phyloP scores from a whole-genome alignment of 1,140 invertebrate genomes.

The Monomorium pharaonis region DNA sequence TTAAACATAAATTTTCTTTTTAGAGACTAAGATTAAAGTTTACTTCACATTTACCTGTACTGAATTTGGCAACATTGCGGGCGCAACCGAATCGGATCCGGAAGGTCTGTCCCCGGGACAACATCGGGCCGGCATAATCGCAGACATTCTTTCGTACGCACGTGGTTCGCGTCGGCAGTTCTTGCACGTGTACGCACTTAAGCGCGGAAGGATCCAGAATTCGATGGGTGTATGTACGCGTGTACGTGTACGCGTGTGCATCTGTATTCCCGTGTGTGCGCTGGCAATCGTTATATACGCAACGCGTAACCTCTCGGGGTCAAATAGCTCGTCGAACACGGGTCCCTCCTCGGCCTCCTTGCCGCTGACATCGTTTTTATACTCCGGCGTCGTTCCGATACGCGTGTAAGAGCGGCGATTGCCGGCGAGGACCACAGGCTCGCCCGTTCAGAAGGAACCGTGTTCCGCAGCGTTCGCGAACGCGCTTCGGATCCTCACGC shows the following conservation, averaged over 20 bases:
- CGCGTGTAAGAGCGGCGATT: background rate
- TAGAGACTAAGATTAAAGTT: too few species aligned
- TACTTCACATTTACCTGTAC: too few species aligned
- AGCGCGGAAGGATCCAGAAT: slow-evolving; percentile 61
- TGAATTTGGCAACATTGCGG: too few species aligned
- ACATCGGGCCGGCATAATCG: slow-evolving; percentile 45
- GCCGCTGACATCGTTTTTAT: slow-evolving; percentile 55
- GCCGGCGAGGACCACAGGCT: slow-evolving; percentile 1
- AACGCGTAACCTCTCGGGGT: slow-evolving; percentile 55
- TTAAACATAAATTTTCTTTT: too few species aligned
- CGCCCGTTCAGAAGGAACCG: background rate
- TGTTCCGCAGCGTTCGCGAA: background rate
- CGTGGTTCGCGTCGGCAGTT: slow-evolving; percentile 51
- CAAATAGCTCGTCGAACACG: slow-evolving; percentile 64
- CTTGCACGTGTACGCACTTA: slow-evolving; percentile 58
- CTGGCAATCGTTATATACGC: slow-evolving; percentile 50
- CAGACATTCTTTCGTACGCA: slow-evolving; percentile 58
- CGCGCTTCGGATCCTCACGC: background rate
- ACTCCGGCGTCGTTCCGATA: background rate
- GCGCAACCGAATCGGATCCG: too few species aligned
- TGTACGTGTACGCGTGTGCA: background rate
- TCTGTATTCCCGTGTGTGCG: background rate
- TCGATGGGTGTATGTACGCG: background rate
- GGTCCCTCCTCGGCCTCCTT: slow-evolving; percentile 52
- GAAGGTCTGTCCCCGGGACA: too few species aligned